Base-by-base conservation (phyloP, 2,113 vertebrate genomes). In the Lophotis ruficrista region DNA sequence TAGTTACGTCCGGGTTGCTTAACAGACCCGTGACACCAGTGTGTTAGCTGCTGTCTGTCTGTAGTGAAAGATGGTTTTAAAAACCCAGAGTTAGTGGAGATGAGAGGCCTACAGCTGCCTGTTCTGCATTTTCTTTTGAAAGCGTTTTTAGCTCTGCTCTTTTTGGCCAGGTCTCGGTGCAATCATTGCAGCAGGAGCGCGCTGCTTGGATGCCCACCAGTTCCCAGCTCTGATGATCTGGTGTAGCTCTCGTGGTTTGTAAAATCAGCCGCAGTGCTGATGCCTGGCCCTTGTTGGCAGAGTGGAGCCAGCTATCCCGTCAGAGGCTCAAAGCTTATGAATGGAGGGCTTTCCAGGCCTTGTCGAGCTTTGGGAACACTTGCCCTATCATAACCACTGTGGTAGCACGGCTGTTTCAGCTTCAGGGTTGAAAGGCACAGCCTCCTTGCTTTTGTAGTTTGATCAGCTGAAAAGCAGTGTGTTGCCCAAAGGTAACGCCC, bases 171-270 rank as follows among this genome's bases (percentile, higher is more conserved):
- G 41, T 66, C 22, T 90, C 1, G 2, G 37, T 24, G 58, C 0
- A 0, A 22, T n/a, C 1, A 1, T 20, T 88, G 45, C 27, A 77
- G 54, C 22, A 83, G 33, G 22, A 83, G 12, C 0, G 0, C 2
- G 4, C 11, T 80, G 24, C 45, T 83, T 68, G 54, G 43, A 69
- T 30, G 6, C 7, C 24, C 27, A 12, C 19, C 0, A 0, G 12
- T 57, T 64, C 38, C 43, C 20, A 38, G 12, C 5, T 38, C 12
- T 56, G 38, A 45, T 31, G 9, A 38, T 10, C 16, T 48, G 12
- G 4, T 72, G 10, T 2, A 4, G 37, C 5, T 72, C 22, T 38
- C 4, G 0, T 31, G 19, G 23, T 64, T 68, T 70, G 30, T 43
- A 56, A 88, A 79, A 73, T 66, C 48, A 68, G 22, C 35, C 80